Evolutionary conservation across 1,140 invertebrate genomes (phyloP).

Genomic region (Akabosia matsudoensis): DNA sequence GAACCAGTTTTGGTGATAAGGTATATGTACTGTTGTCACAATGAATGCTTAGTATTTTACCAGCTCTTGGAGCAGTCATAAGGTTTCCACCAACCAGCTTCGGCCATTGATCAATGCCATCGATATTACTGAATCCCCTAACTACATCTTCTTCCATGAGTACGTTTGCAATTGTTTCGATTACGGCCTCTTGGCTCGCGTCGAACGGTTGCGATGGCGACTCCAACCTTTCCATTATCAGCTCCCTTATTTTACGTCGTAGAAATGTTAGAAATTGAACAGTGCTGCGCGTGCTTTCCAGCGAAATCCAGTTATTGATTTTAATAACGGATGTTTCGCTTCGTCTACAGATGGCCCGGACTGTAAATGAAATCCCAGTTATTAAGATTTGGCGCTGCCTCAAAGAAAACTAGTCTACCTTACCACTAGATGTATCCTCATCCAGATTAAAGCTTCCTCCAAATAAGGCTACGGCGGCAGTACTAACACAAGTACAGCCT

Average conservation of each 20-base stretch:
- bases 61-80: slow-evolving; percentile 15
- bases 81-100: slow-evolving; percentile 34
- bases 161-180: slow-evolving; percentile 65
- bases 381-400: no score
- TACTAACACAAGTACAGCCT: slow-evolving; percentile 72
- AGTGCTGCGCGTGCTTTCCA: not conserved
- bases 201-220: not conserved
- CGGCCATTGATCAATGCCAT: slow-evolving; percentile 73
- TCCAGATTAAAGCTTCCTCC: slow-evolving; percentile 55
- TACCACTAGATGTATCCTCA: not conserved
- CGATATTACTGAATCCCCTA: slow-evolving; percentile 67
- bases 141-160: slow-evolving; percentile 69
- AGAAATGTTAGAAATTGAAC: not conserved
- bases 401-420: no score
- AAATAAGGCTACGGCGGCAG: slow-evolving; percentile 74
- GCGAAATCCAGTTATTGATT: slow-evolving; percentile 1
- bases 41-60: not conserved
- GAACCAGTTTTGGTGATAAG: no score
- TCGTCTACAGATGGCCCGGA: no score
- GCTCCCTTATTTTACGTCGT: not conserved
- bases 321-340: not conserved
- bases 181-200: slow-evolving; percentile 54
- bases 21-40: no score
- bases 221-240: slow-evolving; percentile 7
- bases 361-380: no score